Conservation (phyloP, 35 echinoderm and acorn worm species). For the Apostichopus parvimensis region DNA sequence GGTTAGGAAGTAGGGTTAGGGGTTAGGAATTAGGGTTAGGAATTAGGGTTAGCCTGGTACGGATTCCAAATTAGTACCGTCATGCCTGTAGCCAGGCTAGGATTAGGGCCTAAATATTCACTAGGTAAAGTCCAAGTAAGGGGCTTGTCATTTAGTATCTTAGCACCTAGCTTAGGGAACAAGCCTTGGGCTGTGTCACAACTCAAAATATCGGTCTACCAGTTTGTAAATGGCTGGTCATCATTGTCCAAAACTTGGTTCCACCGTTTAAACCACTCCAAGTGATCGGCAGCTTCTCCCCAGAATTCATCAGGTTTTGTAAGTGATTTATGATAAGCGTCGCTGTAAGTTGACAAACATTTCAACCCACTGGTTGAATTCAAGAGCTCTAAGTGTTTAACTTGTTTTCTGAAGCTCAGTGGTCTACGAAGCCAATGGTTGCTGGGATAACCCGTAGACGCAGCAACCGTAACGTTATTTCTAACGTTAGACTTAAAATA, state of each 20-base stretch:
- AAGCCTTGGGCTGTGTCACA: too few relatives aligned
- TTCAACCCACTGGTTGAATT: background rate
- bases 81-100: too few relatives aligned
- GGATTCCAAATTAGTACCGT: too few relatives aligned
- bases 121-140: too few relatives aligned
- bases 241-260: conserved; percentile 73
- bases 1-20: too few relatives aligned
- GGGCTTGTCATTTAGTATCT: too few relatives aligned
- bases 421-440: background rate
- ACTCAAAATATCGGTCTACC: conserved; percentile 39
- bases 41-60: too few relatives aligned
- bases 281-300: conserved; percentile 75
- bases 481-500: background rate
- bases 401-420: background rate
- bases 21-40: too few relatives aligned
- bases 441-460: too few relatives aligned
- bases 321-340: conserved; percentile 49
- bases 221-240: conserved; percentile 63
- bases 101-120: too few relatives aligned
- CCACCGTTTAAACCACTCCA: conserved; percentile 91
- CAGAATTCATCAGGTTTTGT: conserved; percentile 81
- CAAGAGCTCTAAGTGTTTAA: background rate
- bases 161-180: too few relatives aligned
- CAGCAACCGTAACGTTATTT: background rate
- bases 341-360: conserved; percentile 53